phyloP scores from a whole-genome alignment of 2,113 vertebrate genomes.

The Nothobranchius kuhntae region DNA sequence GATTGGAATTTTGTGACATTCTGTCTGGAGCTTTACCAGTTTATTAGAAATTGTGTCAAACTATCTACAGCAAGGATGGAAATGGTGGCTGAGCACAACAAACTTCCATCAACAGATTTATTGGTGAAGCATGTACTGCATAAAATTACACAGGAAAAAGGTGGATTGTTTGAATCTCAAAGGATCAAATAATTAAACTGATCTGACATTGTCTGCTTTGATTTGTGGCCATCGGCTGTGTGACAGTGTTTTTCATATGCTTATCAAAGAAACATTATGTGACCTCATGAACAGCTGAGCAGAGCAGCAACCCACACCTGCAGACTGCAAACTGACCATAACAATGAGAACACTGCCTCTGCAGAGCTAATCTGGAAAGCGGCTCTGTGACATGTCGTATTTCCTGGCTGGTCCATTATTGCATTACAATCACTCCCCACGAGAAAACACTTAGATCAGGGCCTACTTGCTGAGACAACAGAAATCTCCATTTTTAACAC shows the following conservation, averaged over 20 bases:
- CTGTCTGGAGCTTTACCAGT: constrained; percentile 34
- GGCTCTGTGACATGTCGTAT: constrained; percentile 29
- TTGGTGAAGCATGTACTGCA: background rate
- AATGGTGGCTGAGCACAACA: constrained; percentile 9
- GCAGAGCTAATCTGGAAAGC: constrained; percentile 17
- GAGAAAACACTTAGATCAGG: constrained; percentile 21
- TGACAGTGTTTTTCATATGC: constrained; percentile 15
- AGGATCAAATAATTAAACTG: background rate
- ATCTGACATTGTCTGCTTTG: constrained; percentile 3
- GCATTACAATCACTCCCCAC: constrained; percentile 27
- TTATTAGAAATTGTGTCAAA: constrained; percentile 49
- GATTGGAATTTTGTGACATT: constrained; percentile 19
- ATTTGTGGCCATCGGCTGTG: constrained; percentile 6
- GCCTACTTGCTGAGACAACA: constrained; percentile 45
- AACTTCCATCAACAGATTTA: constrained; percentile 26
- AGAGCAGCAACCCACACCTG: constrained; percentile 28
- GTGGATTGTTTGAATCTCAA: background rate
- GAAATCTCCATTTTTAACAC: constrained; percentile 37
- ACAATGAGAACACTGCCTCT: constrained; percentile 18
- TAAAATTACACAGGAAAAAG: too few species aligned
- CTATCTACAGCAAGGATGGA: background rate
- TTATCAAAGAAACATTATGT: constrained; percentile 5
- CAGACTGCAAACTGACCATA: constrained; percentile 6
- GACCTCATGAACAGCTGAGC: constrained; percentile 9
- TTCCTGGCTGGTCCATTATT: constrained; percentile 32